These are phyloP conservation scores for Laticauda colubrina DNA, from an alignment of 2,113 vertebrate species.

Conservation along the genomic window DNA sequence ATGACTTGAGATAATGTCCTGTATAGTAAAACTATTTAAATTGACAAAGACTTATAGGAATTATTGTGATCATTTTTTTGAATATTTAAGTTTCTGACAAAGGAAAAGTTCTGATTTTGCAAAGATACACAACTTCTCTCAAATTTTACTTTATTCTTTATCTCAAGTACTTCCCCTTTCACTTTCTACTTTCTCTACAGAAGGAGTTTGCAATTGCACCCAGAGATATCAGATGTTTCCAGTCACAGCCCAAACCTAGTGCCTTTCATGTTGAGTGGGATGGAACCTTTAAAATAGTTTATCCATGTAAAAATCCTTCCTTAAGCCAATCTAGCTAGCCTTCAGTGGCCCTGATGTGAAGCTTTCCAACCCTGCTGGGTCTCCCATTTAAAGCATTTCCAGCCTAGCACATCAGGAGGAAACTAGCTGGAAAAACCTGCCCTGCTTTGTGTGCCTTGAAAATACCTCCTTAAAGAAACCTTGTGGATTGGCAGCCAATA, in stretches of 20 bases:
- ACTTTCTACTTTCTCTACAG: background rate
- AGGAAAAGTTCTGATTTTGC: background rate
- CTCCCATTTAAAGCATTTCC: background rate
- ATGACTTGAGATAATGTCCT: background rate
- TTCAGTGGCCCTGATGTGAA: background rate
- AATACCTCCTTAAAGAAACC: background rate
- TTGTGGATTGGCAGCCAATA: no score
- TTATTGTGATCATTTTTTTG: background rate
- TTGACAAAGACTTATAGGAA: background rate
- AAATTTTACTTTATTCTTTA: background rate
- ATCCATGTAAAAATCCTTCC: background rate
- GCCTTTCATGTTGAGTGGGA: background rate
- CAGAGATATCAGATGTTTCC: background rate
- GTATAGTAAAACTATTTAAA: background rate
- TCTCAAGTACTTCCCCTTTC: background rate
- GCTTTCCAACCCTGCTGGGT: background rate
- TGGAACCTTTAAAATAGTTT: background rate
- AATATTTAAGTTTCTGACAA: background rate
- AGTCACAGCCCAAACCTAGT: background rate
- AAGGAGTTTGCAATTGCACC: background rate
- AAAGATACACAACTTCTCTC: background rate
- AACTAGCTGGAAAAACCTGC: background rate
- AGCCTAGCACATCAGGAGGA: background rate
- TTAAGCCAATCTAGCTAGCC: background rate
- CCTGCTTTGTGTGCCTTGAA: background rate